Evolutionary conservation across 1,140 invertebrate species (phyloP).

Genomic region (Amphibalanus amphitrite): DNA sequence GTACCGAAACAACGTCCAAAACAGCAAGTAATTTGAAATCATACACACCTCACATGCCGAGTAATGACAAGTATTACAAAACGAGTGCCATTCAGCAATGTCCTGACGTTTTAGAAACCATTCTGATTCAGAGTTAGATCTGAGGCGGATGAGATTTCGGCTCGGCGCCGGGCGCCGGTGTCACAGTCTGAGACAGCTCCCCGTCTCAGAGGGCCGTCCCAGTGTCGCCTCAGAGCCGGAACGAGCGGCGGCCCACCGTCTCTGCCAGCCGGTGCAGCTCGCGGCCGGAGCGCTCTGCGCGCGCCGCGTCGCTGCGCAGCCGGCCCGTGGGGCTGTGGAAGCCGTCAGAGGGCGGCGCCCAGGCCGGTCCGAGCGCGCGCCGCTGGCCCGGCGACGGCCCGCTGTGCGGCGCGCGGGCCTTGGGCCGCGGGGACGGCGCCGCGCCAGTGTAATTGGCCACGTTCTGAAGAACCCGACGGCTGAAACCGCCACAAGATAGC

Average conservation of each 20-base stretch:
- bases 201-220: too few species aligned
- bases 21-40: too few species aligned
- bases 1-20: too few species aligned
- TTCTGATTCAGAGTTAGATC: too few species aligned
- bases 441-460: neutral
- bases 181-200: too few species aligned
- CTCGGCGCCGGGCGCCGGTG: too few species aligned
- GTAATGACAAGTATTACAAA: too few species aligned
- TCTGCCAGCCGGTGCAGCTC: neutral
- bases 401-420: neutral
- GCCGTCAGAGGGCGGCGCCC: neutral
- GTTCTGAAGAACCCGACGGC: neutral
- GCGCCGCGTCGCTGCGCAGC: neutral
- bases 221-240: neutral
- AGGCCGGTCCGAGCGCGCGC: neutral
- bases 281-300: neutral
- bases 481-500: too few species aligned
- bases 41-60: too few species aligned
- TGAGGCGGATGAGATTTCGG: too few species aligned
- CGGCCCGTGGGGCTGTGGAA: neutral
- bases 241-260: neutral
- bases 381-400: neutral
- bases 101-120: too few species aligned
- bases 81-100: too few species aligned
- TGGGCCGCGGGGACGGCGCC: neutral